These are phyloP conservation scores for Drosophila incognita DNA, from an alignment of 2,888 invertebrate species.

Conservation along the genomic window DNA sequence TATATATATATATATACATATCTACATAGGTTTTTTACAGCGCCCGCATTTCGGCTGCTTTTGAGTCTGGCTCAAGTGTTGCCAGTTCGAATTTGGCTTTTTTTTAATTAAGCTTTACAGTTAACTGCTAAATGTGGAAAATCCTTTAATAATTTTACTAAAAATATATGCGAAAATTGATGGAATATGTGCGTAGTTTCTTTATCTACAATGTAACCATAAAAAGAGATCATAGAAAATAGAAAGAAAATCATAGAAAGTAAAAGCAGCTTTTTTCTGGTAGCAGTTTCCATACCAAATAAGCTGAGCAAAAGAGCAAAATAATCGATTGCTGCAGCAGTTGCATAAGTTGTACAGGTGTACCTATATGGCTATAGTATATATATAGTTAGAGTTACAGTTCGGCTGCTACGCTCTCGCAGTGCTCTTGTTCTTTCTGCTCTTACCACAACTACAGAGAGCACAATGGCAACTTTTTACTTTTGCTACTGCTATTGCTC, in stretches of 20 bases:
- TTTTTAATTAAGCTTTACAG: neutral
- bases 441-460: neutral
- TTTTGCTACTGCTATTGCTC: neutral
- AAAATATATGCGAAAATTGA: neutral
- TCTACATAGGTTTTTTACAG: conserved; percentile 10
- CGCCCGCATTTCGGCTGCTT: conserved; percentile 30
- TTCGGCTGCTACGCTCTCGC: neutral
- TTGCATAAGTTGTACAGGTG: neutral
- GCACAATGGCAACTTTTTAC: neutral
- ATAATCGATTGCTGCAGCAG: neutral
- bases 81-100: conserved; percentile 1
- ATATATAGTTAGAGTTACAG: neutral
- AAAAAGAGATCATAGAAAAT: neutral
- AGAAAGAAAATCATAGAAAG: neutral
- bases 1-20: neutral
- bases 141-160: neutral
- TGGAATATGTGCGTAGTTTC: neutral
- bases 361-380: neutral
- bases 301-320: neutral
- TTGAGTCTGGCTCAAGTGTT: neutral
- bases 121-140: neutral
- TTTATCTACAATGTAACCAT: neutral
- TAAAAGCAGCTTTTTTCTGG: neutral
- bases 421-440: neutral
- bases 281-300: neutral